Evolutionary conservation across 1,140 invertebrate genomes (phyloP), one percentile per base, ranked within the genome.

Genomic region (Anoplophora glabripennis): DNA sequence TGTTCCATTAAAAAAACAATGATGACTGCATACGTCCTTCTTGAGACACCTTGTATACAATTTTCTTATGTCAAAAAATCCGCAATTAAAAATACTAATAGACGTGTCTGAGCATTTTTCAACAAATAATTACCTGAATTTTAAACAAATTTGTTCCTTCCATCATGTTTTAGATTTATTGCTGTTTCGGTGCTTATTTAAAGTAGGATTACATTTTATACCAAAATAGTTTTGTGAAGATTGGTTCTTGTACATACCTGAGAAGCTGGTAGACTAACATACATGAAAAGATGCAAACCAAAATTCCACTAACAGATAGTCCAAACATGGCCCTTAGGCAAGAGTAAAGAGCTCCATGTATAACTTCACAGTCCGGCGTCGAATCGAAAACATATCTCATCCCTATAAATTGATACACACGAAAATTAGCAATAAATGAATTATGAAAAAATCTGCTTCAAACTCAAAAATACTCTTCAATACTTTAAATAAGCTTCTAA

Each of bases 221-320:
- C n/a, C n/a, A n/a, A n/a, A n/a, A n/a, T n/a, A n/a, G n/a, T n/a
- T n/a, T n/a, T n/a, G n/a, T n/a, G n/a, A n/a, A n/a, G n/a, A n/a
- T n/a, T n/a, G n/a, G n/a, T 15, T 48, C 8, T 15, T 36, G n/a
- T 33, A 35, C 44, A 58, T 72, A 88, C 87, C 86, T 90, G 12
- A 93, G 76, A 15, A 95, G 77, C 71, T 94, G 92, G 70, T 94
- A 94, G 1, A 94, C 88, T 9, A 94, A 81, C 91, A 94, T 94
- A 71, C 90, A 92, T 28, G 90, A 91, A 75, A 93, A 94, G 61
- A 94, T 93, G 74, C 90, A 93, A 12, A 93, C 88, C 1, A 94
- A 78, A 41, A 94, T 92, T 4, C 92, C 91, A 61, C 89, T 87
- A 1, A 95, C 92, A 3, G 91, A 93, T 11, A 94, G 81, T 1